These are phyloP conservation scores for Cetonia aurata DNA, from an alignment of 2,888 invertebrate genomes.

Conservation along the genomic window DNA sequence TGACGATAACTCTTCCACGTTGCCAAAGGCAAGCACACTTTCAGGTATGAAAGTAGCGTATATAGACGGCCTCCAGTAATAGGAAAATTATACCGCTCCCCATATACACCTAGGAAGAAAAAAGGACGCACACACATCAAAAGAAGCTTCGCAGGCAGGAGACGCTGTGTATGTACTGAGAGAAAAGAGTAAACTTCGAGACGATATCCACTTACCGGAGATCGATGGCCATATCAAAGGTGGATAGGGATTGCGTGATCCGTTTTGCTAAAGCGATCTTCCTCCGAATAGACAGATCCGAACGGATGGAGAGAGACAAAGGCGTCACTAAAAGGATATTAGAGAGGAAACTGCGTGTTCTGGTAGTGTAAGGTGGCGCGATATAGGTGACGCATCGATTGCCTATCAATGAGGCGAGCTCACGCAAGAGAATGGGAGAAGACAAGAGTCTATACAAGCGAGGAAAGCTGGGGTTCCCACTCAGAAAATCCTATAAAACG, in stretches of 20 bases:
- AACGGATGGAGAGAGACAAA: constrained; percentile 11
- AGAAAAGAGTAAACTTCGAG: constrained; percentile 38
- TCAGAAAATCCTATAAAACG: too few relatives aligned
- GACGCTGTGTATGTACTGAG: constrained; percentile 15
- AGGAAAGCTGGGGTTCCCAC: too few relatives aligned
- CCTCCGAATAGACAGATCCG: constrained; percentile 1
- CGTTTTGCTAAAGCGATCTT: constrained; percentile 31
- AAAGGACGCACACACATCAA: constrained; percentile 1
- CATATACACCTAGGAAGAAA: background rate
- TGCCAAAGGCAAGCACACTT: too few relatives aligned
- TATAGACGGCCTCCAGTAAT: constrained; percentile 22
- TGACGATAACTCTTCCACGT: too few relatives aligned
- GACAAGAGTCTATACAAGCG: too few relatives aligned
- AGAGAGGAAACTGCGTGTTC: constrained; percentile 11
- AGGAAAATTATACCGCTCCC: constrained; percentile 26
- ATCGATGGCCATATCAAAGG: constrained; percentile 43
- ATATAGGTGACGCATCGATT: constrained; percentile 10
- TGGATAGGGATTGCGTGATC: constrained; percentile 42
- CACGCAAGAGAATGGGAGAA: too few relatives aligned
- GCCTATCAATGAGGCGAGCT: constrained; percentile 11
- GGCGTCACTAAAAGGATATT: constrained; percentile 30
- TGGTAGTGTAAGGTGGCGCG: constrained; percentile 1
- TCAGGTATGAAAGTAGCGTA: constrained; percentile 1
- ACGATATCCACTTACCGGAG: constrained; percentile 42
- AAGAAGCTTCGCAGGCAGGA: background rate